Conservation (phyloP, 1,140 invertebrate species). For the Apis florea region DNA sequence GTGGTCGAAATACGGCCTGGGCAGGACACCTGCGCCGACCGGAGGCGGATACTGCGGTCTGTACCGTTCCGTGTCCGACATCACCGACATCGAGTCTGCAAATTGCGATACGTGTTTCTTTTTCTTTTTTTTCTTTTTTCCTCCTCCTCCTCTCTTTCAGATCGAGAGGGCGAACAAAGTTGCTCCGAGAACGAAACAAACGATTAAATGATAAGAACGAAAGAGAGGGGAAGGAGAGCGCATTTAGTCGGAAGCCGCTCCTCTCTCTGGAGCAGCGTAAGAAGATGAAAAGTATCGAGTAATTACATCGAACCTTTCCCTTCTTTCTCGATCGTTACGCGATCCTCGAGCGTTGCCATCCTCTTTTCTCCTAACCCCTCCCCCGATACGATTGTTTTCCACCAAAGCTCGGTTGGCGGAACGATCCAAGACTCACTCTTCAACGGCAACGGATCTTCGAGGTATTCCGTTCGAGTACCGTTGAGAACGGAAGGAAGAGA, state of each 20-base stretch:
- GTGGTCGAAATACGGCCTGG: slow-evolving; percentile 78
- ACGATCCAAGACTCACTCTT: no score
- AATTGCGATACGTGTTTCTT: slow-evolving; percentile 51
- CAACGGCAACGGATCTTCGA: slow-evolving; percentile 28
- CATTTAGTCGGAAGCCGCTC: slow-evolving; percentile 18
- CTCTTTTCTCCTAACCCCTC: neutral
- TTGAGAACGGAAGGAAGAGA: neutral
- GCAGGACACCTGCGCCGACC: slow-evolving; percentile 72
- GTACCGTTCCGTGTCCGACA: slow-evolving; percentile 86
- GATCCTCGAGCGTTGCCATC: neutral
- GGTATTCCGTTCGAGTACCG: slow-evolving; percentile 27
- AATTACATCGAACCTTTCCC: slow-evolving; percentile 48
- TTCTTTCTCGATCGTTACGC: neutral
- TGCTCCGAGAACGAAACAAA: slow-evolving; percentile 24
- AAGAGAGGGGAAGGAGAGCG: neutral
- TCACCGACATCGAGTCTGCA: slow-evolving; percentile 87
- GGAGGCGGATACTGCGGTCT: slow-evolving; percentile 76
- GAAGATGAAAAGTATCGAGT: slow-evolving; percentile 48
- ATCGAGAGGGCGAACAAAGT: no score
- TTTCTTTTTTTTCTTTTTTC: neutral
- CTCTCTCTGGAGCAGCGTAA: neutral
- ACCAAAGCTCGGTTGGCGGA: neutral
- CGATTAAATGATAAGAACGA: neutral
- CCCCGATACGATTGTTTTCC: slow-evolving; percentile 51
- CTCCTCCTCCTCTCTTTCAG: no score